Evolutionary conservation across 2,797 vertebrate species (phyloP).

Genomic region (Pipistrellus pipistrellus): DNA sequence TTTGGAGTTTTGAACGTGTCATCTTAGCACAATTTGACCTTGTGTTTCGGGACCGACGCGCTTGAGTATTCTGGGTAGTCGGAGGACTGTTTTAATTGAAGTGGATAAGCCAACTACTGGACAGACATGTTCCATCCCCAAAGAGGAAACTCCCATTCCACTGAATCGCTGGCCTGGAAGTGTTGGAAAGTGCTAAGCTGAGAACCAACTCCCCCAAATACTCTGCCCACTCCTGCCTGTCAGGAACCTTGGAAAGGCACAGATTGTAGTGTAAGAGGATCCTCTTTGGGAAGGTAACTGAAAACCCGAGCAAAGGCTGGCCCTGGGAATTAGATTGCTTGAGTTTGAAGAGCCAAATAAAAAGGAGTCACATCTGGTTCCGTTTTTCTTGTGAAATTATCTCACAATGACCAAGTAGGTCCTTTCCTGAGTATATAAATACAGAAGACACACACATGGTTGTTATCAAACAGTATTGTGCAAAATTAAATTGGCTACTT

Average conservation of each 20-base stretch:
- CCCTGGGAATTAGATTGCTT: constrained; percentile 81
- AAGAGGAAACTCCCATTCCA: constrained; percentile 19
- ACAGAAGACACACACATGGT: constrained; percentile 90
- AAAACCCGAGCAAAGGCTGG: constrained; percentile 83
- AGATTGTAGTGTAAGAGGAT: constrained; percentile 75
- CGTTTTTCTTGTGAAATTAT: constrained; percentile 89
- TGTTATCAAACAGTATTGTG: constrained; percentile 91
- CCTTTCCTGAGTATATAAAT: constrained; percentile 89
- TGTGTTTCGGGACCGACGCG: background rate
- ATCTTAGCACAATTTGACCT: constrained; percentile 22
- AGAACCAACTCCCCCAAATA: constrained; percentile 84
- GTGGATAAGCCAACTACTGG: background rate
- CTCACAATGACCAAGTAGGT: constrained; percentile 90
- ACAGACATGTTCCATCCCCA: constrained; percentile 19
- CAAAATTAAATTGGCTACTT: constrained; percentile 91
- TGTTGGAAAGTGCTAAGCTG: constrained; percentile 79
- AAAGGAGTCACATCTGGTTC: constrained; percentile 90
- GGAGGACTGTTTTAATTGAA: constrained; percentile 54
- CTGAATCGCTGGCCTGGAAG: background rate
- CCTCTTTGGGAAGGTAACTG: constrained; percentile 82
- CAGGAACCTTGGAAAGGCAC: constrained; percentile 78
- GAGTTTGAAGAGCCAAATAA: constrained; percentile 80
- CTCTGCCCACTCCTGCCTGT: constrained; percentile 67
- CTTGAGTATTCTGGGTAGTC: background rate
- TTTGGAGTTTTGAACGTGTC: constrained; percentile 19